A percentile compares a stretch with the other conserved stretches of the same genome.
phyloP scores from a whole-genome alignment of 2,888 invertebrate genomes.

The Laothoe populi region DNA sequence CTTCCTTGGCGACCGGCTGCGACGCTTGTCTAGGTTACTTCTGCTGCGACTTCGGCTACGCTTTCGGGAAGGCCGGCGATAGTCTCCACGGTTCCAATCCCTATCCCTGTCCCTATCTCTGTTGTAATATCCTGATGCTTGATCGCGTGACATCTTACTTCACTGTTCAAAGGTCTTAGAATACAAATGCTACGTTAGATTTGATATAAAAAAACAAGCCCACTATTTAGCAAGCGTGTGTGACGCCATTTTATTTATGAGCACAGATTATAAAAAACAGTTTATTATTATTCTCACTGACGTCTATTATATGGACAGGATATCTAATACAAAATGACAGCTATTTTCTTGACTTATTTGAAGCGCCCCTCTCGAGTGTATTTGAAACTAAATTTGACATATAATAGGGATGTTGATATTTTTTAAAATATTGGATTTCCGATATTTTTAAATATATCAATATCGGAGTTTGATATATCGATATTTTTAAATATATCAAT shows the following conservation, averaged over 20 bases:
- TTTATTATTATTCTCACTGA: too few relatives aligned
- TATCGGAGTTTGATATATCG: too few relatives aligned
- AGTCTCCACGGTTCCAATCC: slow-evolving; percentile 48
- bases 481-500: too few relatives aligned
- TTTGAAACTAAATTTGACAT: too few relatives aligned
- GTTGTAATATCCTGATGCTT: slow-evolving; percentile 35
- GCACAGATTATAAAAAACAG: too few relatives aligned
- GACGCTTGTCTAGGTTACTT: slow-evolving; percentile 54
- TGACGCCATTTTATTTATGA: slow-evolving; percentile 8
- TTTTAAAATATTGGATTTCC: too few relatives aligned
- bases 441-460: too few relatives aligned
- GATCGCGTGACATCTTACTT: slow-evolving; percentile 54
- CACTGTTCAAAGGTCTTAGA: neutral
- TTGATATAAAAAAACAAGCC: neutral
- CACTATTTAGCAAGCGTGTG: neutral
- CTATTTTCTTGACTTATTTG: too few relatives aligned
- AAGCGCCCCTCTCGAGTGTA: too few relatives aligned
- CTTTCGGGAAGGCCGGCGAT: slow-evolving; percentile 35
- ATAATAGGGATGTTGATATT: too few relatives aligned
- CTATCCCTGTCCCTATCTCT: slow-evolving; percentile 53
- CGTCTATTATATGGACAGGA: too few relatives aligned
- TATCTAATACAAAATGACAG: too few relatives aligned
- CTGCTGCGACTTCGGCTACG: slow-evolving; percentile 60
- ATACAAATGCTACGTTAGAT: neutral
- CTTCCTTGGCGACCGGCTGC: slow-evolving; percentile 69